Evolutionary conservation across 2,797 vertebrate genomes (phyloP), one percentile per base, ranked within the genome.

Genomic region (Sparus aurata): DNA sequence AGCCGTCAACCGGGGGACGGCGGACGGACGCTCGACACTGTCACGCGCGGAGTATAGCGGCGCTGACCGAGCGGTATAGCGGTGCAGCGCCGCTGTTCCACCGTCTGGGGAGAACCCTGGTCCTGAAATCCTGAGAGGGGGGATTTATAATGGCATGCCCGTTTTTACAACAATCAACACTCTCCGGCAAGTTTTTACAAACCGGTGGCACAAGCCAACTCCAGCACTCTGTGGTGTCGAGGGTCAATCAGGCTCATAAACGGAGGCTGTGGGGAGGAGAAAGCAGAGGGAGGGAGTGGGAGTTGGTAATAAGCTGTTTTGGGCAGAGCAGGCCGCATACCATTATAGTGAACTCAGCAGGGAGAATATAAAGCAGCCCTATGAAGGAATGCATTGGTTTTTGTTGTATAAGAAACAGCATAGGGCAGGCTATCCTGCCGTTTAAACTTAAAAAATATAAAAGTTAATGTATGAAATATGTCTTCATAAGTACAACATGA

Each of bases 311-410:
- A 81, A 80, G 79, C 69, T 69, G 85, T 79, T 90, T 86, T 11
- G 15, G 79, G 84, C 80, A 69, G 78, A 84, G 77, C 72, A 38
- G 75, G 68, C 87, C 72, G 69, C 91, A 92, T 92, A 92, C 91
- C 90, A 73, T 74, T 82, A 72, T 9, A 49, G 87, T 93, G 89
- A 91, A 87, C 84, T 91, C 90, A 91, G 80, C 83, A 58, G 80
- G 83, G 71, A 75, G 83, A 89, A 80, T 65, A 81, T 75, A 87
- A 38, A 85, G 84, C 84, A 87, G 64, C 6, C 1, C 79, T 85
- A 11, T 58, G 50, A 65, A 90, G 77, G 88, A 90, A 91, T 84
- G 73, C 23, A 15, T 67, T 7, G 12, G 65, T 69, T 87, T 38
- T 87, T 74, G 60, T 73, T 80, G 54, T 54, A 58, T 52, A 50